Percentiles rank a stretch among this genome's conserved stretches.
phyloP scores from a whole-genome alignment of 2,888 invertebrate genomes.

The Suillia variegata region DNA sequence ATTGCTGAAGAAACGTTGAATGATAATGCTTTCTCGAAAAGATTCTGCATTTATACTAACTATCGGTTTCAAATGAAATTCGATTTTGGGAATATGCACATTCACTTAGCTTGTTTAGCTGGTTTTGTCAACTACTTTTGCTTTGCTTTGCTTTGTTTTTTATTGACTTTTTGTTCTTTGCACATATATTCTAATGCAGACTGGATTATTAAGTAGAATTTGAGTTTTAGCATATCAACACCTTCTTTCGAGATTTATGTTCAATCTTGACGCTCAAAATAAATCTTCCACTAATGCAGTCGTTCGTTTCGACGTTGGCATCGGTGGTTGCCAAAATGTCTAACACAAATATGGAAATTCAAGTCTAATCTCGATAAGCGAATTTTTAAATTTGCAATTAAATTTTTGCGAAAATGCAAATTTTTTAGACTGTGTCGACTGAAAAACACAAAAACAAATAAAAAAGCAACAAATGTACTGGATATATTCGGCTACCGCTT shows the following conservation, averaged over 20 bases:
- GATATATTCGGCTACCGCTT: too few relatives aligned
- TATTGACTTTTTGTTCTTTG: background rate
- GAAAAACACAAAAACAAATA: too few relatives aligned
- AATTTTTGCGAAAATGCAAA: background rate
- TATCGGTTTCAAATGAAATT: background rate
- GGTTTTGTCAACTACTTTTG: background rate
- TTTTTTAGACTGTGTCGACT: background rate
- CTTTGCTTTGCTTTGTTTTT: background rate
- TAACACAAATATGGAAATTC: background rate
- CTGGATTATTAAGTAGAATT: background rate
- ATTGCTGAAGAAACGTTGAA: background rate
- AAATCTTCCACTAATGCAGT: background rate
- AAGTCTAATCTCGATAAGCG: too few relatives aligned
- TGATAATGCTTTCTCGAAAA: background rate
- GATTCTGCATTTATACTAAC: conserved; percentile 16
- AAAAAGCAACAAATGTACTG: too few relatives aligned
- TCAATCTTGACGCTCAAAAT: background rate
- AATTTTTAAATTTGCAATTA: background rate
- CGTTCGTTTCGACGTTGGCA: too few relatives aligned
- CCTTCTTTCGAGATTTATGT: background rate
- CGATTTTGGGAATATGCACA: background rate
- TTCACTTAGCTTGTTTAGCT: background rate
- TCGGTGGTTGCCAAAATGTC: background rate
- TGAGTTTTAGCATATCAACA: background rate
- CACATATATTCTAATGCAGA: background rate